Percentiles rank a stretch among this genome's conserved stretches.
Conservation (phyloP, 2,113 vertebrate species). For the Chionis minor region DNA sequence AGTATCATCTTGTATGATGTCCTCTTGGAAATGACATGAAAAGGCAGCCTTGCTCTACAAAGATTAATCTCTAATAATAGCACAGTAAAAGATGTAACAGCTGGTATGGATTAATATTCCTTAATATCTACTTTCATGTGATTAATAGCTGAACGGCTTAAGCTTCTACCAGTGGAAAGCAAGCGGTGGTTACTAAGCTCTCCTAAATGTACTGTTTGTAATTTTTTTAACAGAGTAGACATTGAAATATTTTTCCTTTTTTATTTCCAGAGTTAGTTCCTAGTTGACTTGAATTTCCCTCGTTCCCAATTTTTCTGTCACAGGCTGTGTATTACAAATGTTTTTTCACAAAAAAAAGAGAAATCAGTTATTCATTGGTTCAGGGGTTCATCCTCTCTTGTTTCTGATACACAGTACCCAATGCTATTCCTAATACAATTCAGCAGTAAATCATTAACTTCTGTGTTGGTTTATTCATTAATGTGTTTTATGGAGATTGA, state of each 20-base stretch:
- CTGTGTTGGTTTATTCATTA: neutral
- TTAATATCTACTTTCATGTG: conserved; percentile 84
- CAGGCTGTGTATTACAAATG: neutral
- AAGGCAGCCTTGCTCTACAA: conserved; percentile 53
- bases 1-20: neutral
- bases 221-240: neutral
- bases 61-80: conserved; percentile 86
- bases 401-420: neutral
- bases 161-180: conserved; percentile 42
- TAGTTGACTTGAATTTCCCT: neutral
- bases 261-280: neutral
- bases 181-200: conserved; percentile 39
- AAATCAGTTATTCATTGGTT: neutral
- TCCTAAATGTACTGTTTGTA: neutral
- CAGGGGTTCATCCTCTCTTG: neutral
- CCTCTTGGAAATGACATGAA: conserved; percentile 53
- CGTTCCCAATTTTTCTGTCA: neutral
- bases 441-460: neutral
- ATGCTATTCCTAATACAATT: neutral
- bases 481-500: neutral
- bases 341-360: neutral
- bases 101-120: conserved; percentile 79
- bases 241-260: neutral
- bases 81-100: conserved; percentile 65
- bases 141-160: conserved; percentile 83